Base-by-base conservation (phyloP, 2,888 invertebrate genomes). In the Protonemura montana region DNA sequence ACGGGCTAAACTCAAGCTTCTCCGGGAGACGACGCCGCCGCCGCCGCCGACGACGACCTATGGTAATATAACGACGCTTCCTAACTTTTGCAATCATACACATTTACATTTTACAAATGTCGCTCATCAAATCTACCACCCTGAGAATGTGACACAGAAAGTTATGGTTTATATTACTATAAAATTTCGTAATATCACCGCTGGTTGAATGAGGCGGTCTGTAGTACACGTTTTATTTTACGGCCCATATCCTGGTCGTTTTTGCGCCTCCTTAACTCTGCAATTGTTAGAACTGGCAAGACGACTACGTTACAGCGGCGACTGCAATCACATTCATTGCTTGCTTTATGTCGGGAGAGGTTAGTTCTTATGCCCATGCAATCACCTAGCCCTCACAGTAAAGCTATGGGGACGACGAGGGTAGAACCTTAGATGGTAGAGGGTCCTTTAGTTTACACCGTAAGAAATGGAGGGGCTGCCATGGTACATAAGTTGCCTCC, bases 251-350 rank as follows among this genome's bases (percentile, higher is more conserved):
- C 81, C 30, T 59, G 59, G 59, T 30, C 81, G 30, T 81, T 81
- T 30, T 81, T 81, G 30, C 41, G 41, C 35, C 30, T 25, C 42
- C 82, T 41, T 82, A 82, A 82, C 41, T 41, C 82, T 26, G 82
- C 30, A 82, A 82, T 35, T 30, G 82, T 78, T 27, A 27, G 29
- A 78, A 29, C 21, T 78, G n/a, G 78, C 78, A 10, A 59, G 59
- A 16, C 5, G 82, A 29, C 28, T 26, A 21, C 42, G 82, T 41
- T 41, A 26, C 0, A 82, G 82, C 16, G 82, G 35, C 82, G 59
- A 26, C 25, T 41, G 82, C 82, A 82, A 82, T 82, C 82, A 82
- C 82, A 82, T 82, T 82, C 82, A 82, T 41, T 42, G 82, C 82
- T 26, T 82, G 29, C 82, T 82, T 82, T 82, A 82, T 82, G 82